phyloP scores from a whole-genome alignment of 2,113 vertebrate genomes.

The Otus sunia region DNA sequence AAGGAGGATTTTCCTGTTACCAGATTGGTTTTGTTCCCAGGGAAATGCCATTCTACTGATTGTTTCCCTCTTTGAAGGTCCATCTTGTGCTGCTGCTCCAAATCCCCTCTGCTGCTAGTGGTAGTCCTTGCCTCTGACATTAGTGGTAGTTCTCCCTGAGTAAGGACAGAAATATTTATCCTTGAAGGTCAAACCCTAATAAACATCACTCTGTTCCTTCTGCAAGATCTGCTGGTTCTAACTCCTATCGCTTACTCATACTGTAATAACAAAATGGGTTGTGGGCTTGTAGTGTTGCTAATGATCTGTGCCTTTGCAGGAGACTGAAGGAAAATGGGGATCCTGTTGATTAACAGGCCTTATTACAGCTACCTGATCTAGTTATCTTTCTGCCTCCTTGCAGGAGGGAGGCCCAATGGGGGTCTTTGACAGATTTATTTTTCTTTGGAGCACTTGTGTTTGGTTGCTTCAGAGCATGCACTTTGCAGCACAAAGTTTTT shows the following conservation, averaged over 20 bases:
- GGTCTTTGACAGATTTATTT: neutral
- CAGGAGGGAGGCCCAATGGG: neutral
- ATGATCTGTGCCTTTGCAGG: neutral
- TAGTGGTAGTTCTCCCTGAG: neutral
- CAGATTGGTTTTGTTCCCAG: neutral
- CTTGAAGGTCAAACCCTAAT: conserved; percentile 5
- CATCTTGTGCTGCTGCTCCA: neutral
- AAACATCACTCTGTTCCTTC: neutral
- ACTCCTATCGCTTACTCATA: neutral
- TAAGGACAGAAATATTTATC: neutral
- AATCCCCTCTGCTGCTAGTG: neutral
- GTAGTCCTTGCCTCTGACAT: neutral
- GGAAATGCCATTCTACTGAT: neutral
- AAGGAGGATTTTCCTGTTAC: neutral
- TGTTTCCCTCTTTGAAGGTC: neutral
- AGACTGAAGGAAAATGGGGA: neutral
- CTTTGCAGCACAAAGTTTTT: neutral
- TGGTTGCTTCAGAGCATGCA: neutral
- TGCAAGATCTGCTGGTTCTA: conserved; percentile 4
- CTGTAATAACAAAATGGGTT: conserved; percentile 20
- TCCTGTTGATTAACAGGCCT: neutral
- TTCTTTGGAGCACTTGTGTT: neutral
- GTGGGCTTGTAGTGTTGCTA: neutral
- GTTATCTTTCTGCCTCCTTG: neutral
- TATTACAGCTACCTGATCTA: neutral